Evolutionary conservation across 1,140 invertebrate species (phyloP), one percentile per base, ranked within the genome.

Genomic region (Drosophila kepulauana): DNA sequence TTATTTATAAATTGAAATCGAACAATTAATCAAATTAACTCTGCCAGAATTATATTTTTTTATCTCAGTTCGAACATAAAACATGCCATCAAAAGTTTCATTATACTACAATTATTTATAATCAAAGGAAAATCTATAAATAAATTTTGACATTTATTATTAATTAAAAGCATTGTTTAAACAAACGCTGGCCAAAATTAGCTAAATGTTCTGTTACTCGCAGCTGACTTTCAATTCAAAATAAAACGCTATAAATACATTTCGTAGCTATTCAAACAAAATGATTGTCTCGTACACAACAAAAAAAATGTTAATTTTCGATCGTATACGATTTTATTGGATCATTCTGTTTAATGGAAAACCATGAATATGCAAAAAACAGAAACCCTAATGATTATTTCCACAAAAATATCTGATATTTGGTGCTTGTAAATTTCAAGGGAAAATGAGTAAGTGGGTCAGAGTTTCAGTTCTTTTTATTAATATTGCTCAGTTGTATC

Each of bases 91-190:
- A 43, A 6, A n/a, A 43, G 3, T 54, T 68, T 46, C 25, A 41
- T 11, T 69, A 35, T 58, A 30, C 41, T 63, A 11, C 16, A 5
- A 54, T 46, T 38, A 52, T 35, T 56, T 70, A 35, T 54, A 52
- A 38, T 6, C 16, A 35, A 48, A 33, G 13, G 2, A 10, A 54
- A 46, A 46, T 64, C n/a, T 63, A 48, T 38, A 62, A 57, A 67
- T 33, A 33, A 28, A 16, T 15, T 52, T 73, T 52, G 35, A 20
- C 25, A 54, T 25, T 15, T 35, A 8, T 4, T 52, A 30, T 67
- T 67, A 67, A 73, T 72, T 72, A 66, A 58, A 43, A 16, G n/a
- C 46, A 58, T 56, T 63, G 49, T 58, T 43, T 46, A 20, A 38
- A 7, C 13, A n/a, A 62, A 62, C 8, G 28, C 10, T 38, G 8